Base-by-base conservation (phyloP, 2,797 vertebrate genomes). In the Emydoidea blandingii region DNA sequence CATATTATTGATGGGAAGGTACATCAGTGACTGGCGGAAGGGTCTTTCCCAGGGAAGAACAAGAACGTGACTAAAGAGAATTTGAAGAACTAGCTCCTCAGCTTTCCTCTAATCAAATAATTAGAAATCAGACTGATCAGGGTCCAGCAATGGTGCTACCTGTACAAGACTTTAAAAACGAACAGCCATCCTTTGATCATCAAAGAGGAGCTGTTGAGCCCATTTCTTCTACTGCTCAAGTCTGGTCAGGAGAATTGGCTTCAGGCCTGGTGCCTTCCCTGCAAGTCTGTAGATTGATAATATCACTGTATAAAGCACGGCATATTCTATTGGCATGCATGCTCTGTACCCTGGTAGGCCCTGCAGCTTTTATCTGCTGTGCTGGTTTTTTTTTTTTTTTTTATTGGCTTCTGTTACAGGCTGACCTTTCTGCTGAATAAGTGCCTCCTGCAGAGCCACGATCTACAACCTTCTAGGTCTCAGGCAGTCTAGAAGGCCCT, bases 351-450 rank as follows among this genome's bases (percentile, higher is more conserved):
- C 41, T 27, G 12, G 23, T 47, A 12, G 25, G 41, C 12, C 12
- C 72, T 47, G 25, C 23, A 44, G 62, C 34, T 65, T 27, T 12
- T 44, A 21, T 76, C 41, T 44, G 41, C 72, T 44, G 72, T 27
- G 72, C 41, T 76, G 72, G 25, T 12, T 76, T 47, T 29, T 25
- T 14, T 68, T 4, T 68, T 11, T 11, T 19, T 25, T 25, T 74
- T 11, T 41, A 21, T 74, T 0, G 5, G 65, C 25, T 1, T 25
- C 5, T 21, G 25, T 41, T 3, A 31, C 65, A 12, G 85, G 5
- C 23, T 1, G 0, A 5, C 1, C 5, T 0, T 76, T 18, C 85
- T 54, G 53, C 21, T 1, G 0, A 7, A 76, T 76, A 76, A 6
- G 12, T 47, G 41, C 2, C 2, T 8, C 44, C 14, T 1, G 0